Evolutionary conservation across 2,113 vertebrate genomes (phyloP).

Genomic region (Oryzias celebensis): DNA sequence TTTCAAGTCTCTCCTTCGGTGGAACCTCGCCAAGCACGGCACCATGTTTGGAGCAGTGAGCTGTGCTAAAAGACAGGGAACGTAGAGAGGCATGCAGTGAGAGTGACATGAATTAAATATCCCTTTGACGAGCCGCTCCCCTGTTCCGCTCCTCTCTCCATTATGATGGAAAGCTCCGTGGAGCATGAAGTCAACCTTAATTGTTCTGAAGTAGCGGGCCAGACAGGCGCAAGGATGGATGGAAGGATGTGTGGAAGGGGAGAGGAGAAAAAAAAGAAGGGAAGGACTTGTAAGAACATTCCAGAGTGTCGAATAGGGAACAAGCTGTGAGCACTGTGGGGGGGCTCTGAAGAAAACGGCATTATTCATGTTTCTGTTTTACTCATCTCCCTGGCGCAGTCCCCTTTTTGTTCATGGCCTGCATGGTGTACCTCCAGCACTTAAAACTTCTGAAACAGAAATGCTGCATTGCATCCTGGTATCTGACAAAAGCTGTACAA

Average conservation of each 20-base stretch:
- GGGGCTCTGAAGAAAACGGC: conserved; percentile 54
- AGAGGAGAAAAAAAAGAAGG: not conserved
- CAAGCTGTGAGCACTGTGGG: conserved; percentile 44
- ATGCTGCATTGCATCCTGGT: conserved; percentile 22
- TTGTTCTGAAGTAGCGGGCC: conserved; percentile 58
- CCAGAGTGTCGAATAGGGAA: conserved; percentile 48
- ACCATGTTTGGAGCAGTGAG: conserved; percentile 69
- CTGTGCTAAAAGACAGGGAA: conserved; percentile 73
- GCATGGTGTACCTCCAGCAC: conserved; percentile 22
- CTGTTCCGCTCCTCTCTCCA: conserved; percentile 65
- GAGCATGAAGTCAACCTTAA: conserved; percentile 70
- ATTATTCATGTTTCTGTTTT: conserved; percentile 70
- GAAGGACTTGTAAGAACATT: conserved; percentile 27
- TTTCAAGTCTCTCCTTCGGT: conserved; percentile 16
- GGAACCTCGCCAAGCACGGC: conserved; percentile 38
- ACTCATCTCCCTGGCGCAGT: conserved; percentile 17
- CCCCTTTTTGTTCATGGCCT: not conserved
- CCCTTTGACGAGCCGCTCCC: conserved; percentile 53
- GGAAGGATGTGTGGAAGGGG: conserved; percentile 28
- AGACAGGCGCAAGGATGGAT: conserved; percentile 32
- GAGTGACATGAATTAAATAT: conserved; percentile 79
- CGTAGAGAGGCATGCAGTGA: conserved; percentile 58
- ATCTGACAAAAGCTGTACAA: conserved; percentile 7
- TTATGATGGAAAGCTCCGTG: conserved; percentile 64
- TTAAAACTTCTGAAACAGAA: conserved; percentile 38